phyloP scores from a whole-genome alignment of 2,888 invertebrate species.

The Trisateles emortualis region DNA sequence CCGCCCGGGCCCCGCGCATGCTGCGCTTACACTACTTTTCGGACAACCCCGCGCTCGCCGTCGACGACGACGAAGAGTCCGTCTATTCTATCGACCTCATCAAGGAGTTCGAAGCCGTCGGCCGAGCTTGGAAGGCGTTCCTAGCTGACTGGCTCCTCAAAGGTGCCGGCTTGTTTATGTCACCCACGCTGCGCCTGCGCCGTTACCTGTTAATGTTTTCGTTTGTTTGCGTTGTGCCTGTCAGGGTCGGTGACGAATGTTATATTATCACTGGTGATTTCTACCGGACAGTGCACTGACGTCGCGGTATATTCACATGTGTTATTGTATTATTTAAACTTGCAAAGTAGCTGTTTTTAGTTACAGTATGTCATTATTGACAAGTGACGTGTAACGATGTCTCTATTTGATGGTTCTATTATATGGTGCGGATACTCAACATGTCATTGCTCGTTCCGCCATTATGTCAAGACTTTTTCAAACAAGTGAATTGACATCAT shows the following conservation, averaged over 20 bases:
- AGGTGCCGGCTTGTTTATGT: conserved; percentile 77
- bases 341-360: not conserved
- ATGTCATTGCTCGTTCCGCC: not conserved
- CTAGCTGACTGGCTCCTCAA: conserved; percentile 89
- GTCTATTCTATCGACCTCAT: conserved; percentile 94
- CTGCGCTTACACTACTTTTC: conserved; percentile 95
- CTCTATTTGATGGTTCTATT: not conserved
- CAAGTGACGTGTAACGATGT: conserved; percentile 12
- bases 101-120: conserved; percentile 94
- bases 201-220: conserved; percentile 56
- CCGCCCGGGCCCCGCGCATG: conserved; percentile 88
- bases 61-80: conserved; percentile 86
- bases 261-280: conserved; percentile 21
- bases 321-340: conserved; percentile 6
- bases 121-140: conserved; percentile 92
- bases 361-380: conserved; percentile 6
- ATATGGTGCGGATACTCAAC: not conserved
- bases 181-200: conserved; percentile 57
- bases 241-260: conserved; percentile 26
- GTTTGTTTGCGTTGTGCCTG: conserved; percentile 49
- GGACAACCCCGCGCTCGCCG: conserved; percentile 91
- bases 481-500: no score
- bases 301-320: conserved; percentile 31
- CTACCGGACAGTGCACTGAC: conserved; percentile 19
- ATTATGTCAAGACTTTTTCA: no score